These are phyloP conservation scores for Suillia variegata DNA, from an alignment of 2,888 invertebrate species.

Conservation along the genomic window DNA sequence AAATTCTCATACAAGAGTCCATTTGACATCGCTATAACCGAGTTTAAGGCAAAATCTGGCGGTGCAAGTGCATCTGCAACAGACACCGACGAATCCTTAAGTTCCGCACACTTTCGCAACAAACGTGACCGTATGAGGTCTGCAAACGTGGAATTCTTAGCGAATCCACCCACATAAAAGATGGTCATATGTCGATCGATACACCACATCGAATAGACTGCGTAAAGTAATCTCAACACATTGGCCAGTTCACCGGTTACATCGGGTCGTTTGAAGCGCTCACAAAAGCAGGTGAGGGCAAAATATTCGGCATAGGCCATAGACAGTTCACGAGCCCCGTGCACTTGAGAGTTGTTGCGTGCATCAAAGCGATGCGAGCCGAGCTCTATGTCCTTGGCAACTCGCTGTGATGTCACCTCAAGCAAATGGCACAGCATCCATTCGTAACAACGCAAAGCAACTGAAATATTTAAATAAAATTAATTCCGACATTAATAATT, in stretches of 20 bases:
- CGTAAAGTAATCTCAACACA: conserved; percentile 64
- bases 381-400: conserved; percentile 64
- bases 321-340: conserved; percentile 75
- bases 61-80: conserved; percentile 87
- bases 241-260: conserved; percentile 50
- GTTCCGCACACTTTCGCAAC: conserved; percentile 68
- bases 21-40: conserved; percentile 82
- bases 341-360: conserved; percentile 81
- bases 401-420: conserved; percentile 70
- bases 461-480: conserved; percentile 61
- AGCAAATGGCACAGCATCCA: conserved; percentile 85
- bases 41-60: conserved; percentile 87
- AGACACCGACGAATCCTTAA: conserved; percentile 78
- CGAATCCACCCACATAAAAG: conserved; percentile 69
- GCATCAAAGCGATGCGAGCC: conserved; percentile 76
- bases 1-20: conserved; percentile 74
- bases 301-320: conserved; percentile 78
- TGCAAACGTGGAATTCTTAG: conserved; percentile 64
- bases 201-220: conserved; percentile 66
- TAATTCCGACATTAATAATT: background rate
- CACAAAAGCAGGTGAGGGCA: conserved; percentile 59
- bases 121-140: conserved; percentile 71
- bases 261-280: conserved; percentile 51
- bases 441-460: conserved; percentile 74
- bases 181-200: conserved; percentile 74